A percentile compares a stretch with the other conserved stretches of the same genome.
Conservation (phyloP, 2,797 vertebrate genomes). For the Florisuga fusca region DNA sequence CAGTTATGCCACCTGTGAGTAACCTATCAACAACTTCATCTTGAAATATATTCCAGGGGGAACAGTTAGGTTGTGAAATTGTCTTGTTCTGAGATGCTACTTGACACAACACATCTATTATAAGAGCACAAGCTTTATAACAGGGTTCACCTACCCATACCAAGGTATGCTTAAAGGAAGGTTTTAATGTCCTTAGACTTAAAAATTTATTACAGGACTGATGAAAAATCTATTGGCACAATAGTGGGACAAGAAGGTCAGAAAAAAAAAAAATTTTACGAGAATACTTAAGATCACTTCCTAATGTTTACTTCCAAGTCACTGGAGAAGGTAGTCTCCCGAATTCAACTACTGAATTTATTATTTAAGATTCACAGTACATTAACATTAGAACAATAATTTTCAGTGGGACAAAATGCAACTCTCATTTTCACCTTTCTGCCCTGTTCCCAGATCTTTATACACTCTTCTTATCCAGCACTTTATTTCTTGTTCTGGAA, state of each 20-base stretch:
- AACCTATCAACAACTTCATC: constrained; percentile 36
- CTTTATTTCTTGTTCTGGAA: neutral
- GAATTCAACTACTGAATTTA: neutral
- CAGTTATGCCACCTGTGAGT: constrained; percentile 21
- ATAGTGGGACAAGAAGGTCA: neutral
- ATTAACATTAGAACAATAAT: constrained; percentile 1
- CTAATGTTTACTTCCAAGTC: neutral
- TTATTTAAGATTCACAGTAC: neutral
- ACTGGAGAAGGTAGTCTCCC: neutral
- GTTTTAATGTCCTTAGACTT: neutral
- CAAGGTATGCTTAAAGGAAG: neutral
- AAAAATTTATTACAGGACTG: neutral
- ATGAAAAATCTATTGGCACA: neutral
- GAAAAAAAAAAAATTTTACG: neutral
- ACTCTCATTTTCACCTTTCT: neutral
- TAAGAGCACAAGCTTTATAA: neutral
- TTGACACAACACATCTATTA: neutral
- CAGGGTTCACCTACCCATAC: neutral
- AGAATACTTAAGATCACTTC: neutral
- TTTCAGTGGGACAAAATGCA: constrained; percentile 8
- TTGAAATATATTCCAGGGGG: constrained; percentile 29
- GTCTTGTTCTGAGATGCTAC: constrained; percentile 15
- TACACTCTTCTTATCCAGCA: neutral
- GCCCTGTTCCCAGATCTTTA: neutral
- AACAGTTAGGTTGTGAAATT: constrained; percentile 30